These are phyloP conservation scores for Pipra filicauda DNA, from an alignment of 2,113 vertebrate genomes.

Conservation along the genomic window DNA sequence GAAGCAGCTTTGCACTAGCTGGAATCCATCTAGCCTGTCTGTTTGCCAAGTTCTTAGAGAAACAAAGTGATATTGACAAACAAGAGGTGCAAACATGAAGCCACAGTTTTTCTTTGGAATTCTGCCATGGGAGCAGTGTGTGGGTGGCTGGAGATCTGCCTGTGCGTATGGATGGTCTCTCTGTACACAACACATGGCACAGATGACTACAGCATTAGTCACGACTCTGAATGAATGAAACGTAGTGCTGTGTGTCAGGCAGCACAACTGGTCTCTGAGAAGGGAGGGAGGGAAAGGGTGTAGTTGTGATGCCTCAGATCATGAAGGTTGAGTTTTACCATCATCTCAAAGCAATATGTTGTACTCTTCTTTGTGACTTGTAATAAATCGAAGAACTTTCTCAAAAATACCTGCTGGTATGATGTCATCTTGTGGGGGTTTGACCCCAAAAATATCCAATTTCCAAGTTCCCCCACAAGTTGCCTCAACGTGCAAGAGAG, in stretches of 20 bases:
- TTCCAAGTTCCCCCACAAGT: no score
- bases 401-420: background rate
- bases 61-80: background rate
- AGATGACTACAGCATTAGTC: background rate
- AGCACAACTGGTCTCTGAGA: background rate
- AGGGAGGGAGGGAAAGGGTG: background rate
- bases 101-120: background rate
- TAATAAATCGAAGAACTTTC: background rate
- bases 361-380: background rate
- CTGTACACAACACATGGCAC: background rate
- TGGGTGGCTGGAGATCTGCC: background rate
- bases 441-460: no score
- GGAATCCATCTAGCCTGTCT: background rate
- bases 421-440: background rate
- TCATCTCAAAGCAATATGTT: background rate
- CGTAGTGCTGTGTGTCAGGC: background rate
- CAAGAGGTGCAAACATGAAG: background rate
- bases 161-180: background rate
- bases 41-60: background rate
- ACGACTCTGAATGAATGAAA: background rate
- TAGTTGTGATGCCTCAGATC: background rate
- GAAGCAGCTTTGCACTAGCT: background rate
- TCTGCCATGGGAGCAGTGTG: background rate
- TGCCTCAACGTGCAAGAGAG: no score
- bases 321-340: background rate